phyloP scores from a whole-genome alignment of 2,888 invertebrate genomes.

The Oligia strigilis region DNA sequence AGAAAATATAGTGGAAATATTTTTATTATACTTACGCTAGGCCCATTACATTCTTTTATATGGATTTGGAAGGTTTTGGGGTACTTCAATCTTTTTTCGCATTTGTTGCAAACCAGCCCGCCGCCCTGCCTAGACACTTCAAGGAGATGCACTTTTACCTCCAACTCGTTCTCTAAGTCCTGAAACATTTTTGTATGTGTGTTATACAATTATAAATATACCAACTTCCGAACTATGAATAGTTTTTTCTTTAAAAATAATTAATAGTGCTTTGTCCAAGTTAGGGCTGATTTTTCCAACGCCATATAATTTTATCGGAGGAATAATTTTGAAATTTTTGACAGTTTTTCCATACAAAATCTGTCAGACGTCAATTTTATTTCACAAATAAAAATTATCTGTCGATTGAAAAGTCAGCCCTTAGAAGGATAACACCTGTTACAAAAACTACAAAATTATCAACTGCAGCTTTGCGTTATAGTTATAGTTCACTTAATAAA shows the following conservation, averaged over 20 bases:
- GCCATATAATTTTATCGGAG: too few species aligned
- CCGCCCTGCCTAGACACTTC: slow-evolving; percentile 64
- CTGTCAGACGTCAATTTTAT: too few species aligned
- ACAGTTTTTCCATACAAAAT: too few species aligned
- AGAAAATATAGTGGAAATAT: background rate
- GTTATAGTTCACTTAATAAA: background rate
- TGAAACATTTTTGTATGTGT: slow-evolving; percentile 62
- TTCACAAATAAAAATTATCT: too few species aligned
- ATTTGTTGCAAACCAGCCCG: slow-evolving; percentile 71
- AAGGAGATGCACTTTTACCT: slow-evolving; percentile 68
- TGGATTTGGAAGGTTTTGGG: slow-evolving; percentile 73
- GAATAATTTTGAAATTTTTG: too few species aligned
- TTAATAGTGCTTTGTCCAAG: background rate
- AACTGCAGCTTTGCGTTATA: background rate
- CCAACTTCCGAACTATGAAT: background rate
- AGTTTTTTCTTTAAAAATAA: background rate
- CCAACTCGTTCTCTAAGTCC: slow-evolving; percentile 70
- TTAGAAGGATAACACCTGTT: background rate
- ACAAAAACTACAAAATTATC: background rate
- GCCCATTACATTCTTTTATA: slow-evolving; percentile 59
- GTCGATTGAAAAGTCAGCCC: too few species aligned
- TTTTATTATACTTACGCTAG: slow-evolving; percentile 31
- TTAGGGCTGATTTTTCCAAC: too few species aligned
- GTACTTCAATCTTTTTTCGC: slow-evolving; percentile 73
- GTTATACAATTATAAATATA: background rate